Conservation (phyloP, 2,797 vertebrate genomes). For the Natrix natrix region DNA sequence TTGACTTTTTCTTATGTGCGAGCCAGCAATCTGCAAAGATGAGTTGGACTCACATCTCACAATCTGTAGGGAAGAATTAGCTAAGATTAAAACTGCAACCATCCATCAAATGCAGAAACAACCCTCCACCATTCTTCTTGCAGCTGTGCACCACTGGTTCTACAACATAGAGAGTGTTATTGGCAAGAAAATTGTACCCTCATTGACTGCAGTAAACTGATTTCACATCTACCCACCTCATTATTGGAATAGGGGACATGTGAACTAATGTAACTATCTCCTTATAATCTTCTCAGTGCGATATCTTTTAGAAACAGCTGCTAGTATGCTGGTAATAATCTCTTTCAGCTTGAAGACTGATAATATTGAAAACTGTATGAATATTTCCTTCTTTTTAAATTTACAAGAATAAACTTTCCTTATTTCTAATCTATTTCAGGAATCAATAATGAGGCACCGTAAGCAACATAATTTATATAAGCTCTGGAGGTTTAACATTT, state of each 20-base stretch:
- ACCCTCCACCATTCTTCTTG: neutral
- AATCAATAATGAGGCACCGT: neutral
- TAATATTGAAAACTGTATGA: neutral
- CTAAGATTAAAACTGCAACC: neutral
- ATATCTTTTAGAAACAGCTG: neutral
- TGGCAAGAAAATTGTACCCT: neutral
- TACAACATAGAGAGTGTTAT: neutral
- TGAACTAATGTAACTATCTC: neutral
- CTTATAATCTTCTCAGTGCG: neutral
- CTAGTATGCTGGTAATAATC: neutral
- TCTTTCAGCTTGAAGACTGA: neutral
- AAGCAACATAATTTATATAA: neutral
- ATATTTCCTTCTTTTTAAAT: neutral
- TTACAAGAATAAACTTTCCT: neutral
- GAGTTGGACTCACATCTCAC: neutral
- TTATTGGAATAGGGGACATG: neutral
- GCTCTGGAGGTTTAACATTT: neutral
- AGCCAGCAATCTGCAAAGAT: neutral
- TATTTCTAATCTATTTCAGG: neutral
- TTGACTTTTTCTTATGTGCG: neutral
- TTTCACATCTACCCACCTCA: neutral
- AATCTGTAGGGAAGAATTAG: neutral
- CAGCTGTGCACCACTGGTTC: neutral
- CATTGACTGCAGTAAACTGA: neutral
- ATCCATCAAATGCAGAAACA: neutral